phyloP scores from a whole-genome alignment of 1,140 invertebrate genomes.

The Branchinecta lindahli region DNA sequence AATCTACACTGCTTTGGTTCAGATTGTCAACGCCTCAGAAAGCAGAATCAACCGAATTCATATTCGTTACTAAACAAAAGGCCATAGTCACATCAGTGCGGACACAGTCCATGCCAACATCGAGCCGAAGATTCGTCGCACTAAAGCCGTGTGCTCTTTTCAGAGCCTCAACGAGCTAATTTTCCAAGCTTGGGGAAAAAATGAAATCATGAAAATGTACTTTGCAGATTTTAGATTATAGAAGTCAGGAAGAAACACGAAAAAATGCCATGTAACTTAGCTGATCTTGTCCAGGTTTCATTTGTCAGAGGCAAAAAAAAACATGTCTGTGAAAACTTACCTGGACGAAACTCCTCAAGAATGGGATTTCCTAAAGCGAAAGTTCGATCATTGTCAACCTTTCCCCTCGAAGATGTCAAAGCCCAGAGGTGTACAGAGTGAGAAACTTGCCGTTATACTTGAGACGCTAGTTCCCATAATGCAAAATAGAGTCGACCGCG shows the following conservation, averaged over 20 bases:
- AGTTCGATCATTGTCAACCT: not conserved
- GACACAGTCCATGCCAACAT: conserved; percentile 5
- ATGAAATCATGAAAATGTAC: not conserved
- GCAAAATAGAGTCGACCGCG: not conserved
- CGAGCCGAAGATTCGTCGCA: not conserved
- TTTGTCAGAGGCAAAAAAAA: conserved; percentile 3
- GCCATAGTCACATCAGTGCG: not conserved
- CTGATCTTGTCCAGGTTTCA: not conserved
- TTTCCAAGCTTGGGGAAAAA: not conserved
- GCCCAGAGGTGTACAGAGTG: not conserved
- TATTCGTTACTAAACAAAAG: not conserved
- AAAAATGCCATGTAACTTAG: not conserved
- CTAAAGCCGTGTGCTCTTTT: not conserved
- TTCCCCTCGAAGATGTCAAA: conserved; percentile 3
- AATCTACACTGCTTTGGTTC: conserved; percentile 5
- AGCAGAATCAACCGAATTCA: not conserved
- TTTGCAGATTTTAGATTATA: not conserved
- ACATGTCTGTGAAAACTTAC: not conserved
- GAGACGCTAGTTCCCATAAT: not conserved
- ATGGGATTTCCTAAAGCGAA: conserved; percentile 1
- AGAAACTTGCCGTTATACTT: not conserved
- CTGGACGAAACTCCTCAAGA: not conserved
- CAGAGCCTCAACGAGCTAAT: not conserved
- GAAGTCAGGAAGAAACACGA: conserved; percentile 2
- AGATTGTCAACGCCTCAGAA: conserved; percentile 9